phyloP scores from a whole-genome alignment of 2,888 invertebrate genomes.

The Coelogynopora nodosa region DNA sequence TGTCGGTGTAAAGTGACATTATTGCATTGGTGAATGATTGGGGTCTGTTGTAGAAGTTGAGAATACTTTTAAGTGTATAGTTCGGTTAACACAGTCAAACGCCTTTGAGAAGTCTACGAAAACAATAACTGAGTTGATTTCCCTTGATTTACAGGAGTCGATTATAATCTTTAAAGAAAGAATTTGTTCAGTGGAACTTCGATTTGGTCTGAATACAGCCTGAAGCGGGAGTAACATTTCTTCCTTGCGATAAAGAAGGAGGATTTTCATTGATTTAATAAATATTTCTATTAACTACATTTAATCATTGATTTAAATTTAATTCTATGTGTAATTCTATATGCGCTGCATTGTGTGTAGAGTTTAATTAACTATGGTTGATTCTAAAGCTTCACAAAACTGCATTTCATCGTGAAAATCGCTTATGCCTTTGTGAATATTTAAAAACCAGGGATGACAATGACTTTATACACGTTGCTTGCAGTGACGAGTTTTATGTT shows the following conservation, averaged over 20 bases:
- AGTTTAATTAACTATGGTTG: too few relatives aligned
- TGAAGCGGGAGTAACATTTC: not conserved
- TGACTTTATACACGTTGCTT: too few relatives aligned
- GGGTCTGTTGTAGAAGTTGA: not conserved
- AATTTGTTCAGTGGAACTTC: conserved; percentile 11
- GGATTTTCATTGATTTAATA: not conserved
- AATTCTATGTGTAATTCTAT: too few relatives aligned
- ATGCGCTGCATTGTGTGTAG: too few relatives aligned
- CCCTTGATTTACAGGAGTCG: conserved; percentile 24
- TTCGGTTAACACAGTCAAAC: not conserved
- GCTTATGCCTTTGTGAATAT: too few relatives aligned
- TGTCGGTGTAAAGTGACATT: conserved; percentile 9
- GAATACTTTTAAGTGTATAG: not conserved
- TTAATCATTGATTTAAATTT: too few relatives aligned
- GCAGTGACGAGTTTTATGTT: too few relatives aligned
- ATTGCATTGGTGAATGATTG: not conserved
- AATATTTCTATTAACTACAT: too few relatives aligned
- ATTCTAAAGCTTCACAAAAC: too few relatives aligned
- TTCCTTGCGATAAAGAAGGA: not conserved
- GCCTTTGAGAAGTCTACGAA: not conserved
- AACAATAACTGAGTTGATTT: conserved; percentile 11
- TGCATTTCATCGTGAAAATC: too few relatives aligned
- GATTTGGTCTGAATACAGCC: conserved; percentile 6
- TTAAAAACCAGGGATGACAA: too few relatives aligned
- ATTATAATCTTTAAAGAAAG: conserved; percentile 19